Evolutionary conservation across 37 sponge, comb jelly and placozoan species (phyloP), one percentile per base, ranked within the genome.

Genomic region (Cladorhizidae sp.): DNA sequence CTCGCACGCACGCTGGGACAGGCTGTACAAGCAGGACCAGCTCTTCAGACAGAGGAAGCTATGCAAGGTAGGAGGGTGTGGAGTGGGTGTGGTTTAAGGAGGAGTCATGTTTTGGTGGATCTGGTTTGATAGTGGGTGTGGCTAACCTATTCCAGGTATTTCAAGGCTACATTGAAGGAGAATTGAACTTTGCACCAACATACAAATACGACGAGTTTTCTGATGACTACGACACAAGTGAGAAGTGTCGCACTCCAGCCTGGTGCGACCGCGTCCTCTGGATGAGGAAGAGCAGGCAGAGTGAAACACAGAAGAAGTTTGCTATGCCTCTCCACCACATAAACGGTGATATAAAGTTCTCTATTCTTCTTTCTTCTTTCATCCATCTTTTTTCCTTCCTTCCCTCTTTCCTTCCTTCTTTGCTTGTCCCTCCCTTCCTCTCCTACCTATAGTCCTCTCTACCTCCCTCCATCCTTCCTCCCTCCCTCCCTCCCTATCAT

Each of bases 151-250:
- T 73, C 2, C 62, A 94, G 95, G 95, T 91, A 8, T 99, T 96
- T 58, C 80, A 89, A 76, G 97, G 97, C 17, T 99, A 83, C 68
- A 54, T 81, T 61, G 99, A 99, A 71, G 99, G 99, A 23, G 79
- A 70, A 0, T 62, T 94, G 40, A 78, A 69, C 50, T 99, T 99
- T 88, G 89, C 93, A n/a, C 99, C 99, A 26, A 99, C 99, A 43
- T 99, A 94, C 90, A 99, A 99, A 65, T 99, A 99, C 75, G 99
- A 99, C 67, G 69, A 89, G 65, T 94, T 97, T 75, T 94, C 97
- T 20, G 99, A 99, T 71, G 93, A 96, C 64, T 99, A 96, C 72
- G 99, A 99, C 80, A 99, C 99, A 20, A 96, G 97, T 61, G 97
- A 96, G 80, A 99, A 99, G 83, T 62, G 88, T 59, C 79, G 99